These are phyloP conservation scores for Erannis defoliaria DNA, from an alignment of 2,888 invertebrate species.

Conservation along the genomic window DNA sequence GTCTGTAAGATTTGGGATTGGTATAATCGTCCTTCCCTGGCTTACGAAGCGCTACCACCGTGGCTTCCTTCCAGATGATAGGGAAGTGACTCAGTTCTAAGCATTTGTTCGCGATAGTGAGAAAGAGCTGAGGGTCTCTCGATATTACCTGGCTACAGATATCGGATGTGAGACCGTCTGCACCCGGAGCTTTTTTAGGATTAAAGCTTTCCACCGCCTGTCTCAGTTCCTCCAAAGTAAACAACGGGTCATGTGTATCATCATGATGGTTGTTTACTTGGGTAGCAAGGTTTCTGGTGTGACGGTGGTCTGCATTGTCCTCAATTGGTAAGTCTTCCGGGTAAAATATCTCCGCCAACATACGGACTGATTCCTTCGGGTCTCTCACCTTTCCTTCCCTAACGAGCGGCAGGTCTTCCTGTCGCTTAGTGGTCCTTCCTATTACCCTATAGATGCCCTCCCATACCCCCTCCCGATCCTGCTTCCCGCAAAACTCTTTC, in stretches of 20 bases:
- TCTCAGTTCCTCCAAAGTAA: constrained; percentile 31
- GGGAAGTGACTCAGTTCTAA: too few species aligned
- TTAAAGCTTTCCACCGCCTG: constrained; percentile 24
- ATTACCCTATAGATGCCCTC: constrained; percentile 31
- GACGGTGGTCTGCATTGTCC: constrained; percentile 24
- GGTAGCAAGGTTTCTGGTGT: constrained; percentile 1
- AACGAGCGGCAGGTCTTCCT: constrained; percentile 12
- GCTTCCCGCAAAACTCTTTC: constrained; percentile 38
- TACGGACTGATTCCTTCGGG: constrained; percentile 2
- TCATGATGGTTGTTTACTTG: constrained; percentile 20
- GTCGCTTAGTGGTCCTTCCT: constrained; percentile 12
- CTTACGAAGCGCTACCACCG: too few species aligned
- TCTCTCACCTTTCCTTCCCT: not conserved
- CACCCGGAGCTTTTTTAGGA: constrained; percentile 32
- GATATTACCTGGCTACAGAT: not conserved
- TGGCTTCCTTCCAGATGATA: too few species aligned
- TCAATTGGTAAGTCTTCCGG: constrained; percentile 5
- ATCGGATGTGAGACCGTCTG: not conserved
- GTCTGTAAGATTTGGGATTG: too few species aligned
- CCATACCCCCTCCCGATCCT: constrained; percentile 31
- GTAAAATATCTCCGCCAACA: constrained; percentile 30
- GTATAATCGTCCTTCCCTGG: too few species aligned
- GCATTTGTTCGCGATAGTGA: too few species aligned
- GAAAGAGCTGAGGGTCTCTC: too few species aligned
- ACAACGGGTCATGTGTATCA: constrained; percentile 35